Conservation (phyloP, 2,888 invertebrate genomes). For the Drosophila limbata region DNA sequence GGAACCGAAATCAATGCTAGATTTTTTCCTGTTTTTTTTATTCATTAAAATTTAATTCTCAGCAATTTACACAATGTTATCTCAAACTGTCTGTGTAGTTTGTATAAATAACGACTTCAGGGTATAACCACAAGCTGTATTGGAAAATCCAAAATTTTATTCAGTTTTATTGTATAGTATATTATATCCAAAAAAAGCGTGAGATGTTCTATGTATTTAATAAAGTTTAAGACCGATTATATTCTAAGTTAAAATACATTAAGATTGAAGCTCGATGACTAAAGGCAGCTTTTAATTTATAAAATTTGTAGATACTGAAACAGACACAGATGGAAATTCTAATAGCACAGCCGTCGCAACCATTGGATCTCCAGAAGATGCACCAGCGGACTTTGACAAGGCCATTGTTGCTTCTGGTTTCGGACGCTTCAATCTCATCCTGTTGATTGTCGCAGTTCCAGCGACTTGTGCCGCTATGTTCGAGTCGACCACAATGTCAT, state of each 20-base stretch:
- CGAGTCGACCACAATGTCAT: conserved; percentile 90
- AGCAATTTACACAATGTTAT: too few species aligned
- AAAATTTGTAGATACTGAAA: conserved; percentile 31
- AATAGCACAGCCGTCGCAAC: conserved; percentile 41
- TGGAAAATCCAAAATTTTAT: too few species aligned
- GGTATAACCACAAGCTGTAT: too few species aligned
- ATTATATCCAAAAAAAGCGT: too few species aligned
- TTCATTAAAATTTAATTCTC: too few species aligned
- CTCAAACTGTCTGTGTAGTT: too few species aligned
- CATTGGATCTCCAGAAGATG: conserved; percentile 33
- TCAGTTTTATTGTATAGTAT: too few species aligned
- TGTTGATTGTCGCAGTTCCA: conserved; percentile 88
- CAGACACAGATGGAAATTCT: conserved; percentile 43
- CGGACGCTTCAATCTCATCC: conserved; percentile 89
- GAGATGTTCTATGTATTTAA: too few species aligned
- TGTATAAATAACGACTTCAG: too few species aligned
- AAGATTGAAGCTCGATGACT: not conserved
- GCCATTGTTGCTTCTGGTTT: conserved; percentile 90
- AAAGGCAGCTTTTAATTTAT: not conserved
- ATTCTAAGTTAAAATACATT: not conserved
- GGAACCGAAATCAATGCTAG: too few species aligned
- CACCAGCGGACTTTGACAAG: conserved; percentile 88
- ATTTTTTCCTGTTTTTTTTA: too few species aligned
- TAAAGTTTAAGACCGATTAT: not conserved
- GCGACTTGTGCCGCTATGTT: conserved; percentile 90